Evolutionary conservation across 2,797 vertebrate species (phyloP).

Genomic region (Xiphophorus birchmanni): DNA sequence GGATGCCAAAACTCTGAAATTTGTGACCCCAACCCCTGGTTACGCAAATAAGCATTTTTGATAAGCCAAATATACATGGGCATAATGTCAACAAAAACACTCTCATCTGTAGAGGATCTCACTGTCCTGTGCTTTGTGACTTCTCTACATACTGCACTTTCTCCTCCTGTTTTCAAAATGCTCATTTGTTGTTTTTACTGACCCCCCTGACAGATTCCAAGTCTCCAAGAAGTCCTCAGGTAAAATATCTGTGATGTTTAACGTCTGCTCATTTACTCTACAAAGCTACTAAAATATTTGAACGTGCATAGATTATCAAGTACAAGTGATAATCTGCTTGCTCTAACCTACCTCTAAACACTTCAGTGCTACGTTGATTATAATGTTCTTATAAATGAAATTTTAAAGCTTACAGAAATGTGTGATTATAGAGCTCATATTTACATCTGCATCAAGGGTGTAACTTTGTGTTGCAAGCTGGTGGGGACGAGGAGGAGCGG

Average conservation of each 20-base stretch:
- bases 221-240: slow-evolving; percentile 87
- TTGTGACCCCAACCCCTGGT: neutral
- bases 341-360: neutral
- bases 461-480: too few relatives aligned
- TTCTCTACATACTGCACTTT: neutral
- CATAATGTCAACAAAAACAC: too few relatives aligned
- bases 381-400: too few relatives aligned
- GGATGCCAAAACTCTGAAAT: neutral
- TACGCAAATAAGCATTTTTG: neutral
- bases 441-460: neutral
- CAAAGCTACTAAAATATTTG: neutral
- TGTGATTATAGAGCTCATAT: neutral
- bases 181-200: slow-evolving; percentile 13
- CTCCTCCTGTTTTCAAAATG: neutral
- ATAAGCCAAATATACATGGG: neutral
- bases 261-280: neutral
- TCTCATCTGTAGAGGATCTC: neutral
- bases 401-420: too few relatives aligned
- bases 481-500: too few relatives aligned
- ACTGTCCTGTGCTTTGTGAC: neutral
- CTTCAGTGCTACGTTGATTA: neutral
- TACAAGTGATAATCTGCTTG: neutral
- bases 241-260: slow-evolving; percentile 63
- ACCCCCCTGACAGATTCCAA: slow-evolving; percentile 79
- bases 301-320: neutral